Evolutionary conservation across 2,888 invertebrate genomes (phyloP), one percentile per base, ranked within the genome.

Genomic region (Lordiphosa andalusiaca): DNA sequence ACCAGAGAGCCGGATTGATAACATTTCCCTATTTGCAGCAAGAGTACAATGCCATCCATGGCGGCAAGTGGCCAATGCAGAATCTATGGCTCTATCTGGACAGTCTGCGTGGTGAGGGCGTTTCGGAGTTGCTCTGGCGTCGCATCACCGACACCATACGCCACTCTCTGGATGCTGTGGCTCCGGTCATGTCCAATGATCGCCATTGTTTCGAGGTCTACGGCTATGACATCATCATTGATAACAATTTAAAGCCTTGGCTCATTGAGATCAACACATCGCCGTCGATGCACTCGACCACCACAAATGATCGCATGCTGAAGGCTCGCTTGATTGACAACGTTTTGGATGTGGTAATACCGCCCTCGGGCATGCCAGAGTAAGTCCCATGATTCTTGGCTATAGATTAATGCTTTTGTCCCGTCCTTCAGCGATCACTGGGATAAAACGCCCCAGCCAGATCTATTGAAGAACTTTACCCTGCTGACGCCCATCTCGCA

Each of bases 241-340:
- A 98, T 88, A 95, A 97, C 86, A 94, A 95, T 83, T 90, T 98
- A 30, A 98, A 98, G 87, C 98, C 98, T 0, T 98, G 97, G 97
- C 90, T 97, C 9, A 95, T 97, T 51, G 97, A 97, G 91, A 93
- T 93, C n/a, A 98, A 98, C 87, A 97, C 98, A 1, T 98, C 98
- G 0, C 98, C 98, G 0, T 97, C 98, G 0, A 89, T 98, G 63
- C 96, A 97, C 1, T 96, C 98, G 0, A 98, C 98, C 0, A 98
- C 98, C 0, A 95, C 95, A 0, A 97, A 96, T 85, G 98, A 98
- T 89, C 91, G 98, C 72, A 97, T 97, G 84, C 91, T 98, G 80
- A 98, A 98, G 87, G 95, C 97, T 85, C 97, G 97, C 90, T 91
- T 98, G 44, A 95, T 98, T 70, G 97, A 97, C 87, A 97, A 98